These are phyloP conservation scores for Raja brachyura DNA, from an alignment of 2,113 vertebrate species.

Conservation along the genomic window DNA sequence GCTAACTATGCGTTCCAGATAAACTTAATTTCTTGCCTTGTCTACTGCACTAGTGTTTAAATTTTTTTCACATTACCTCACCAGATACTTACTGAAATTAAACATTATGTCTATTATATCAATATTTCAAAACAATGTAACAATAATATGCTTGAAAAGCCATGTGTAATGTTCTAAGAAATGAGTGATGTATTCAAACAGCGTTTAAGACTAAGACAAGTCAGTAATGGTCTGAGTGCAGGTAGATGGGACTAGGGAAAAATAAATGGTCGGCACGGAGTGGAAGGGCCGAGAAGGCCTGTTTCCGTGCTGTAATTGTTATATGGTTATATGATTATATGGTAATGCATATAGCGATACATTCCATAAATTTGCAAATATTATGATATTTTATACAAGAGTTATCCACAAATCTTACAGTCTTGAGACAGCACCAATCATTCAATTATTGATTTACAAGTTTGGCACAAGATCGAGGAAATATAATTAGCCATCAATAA, in stretches of 20 bases:
- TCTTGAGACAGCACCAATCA: neutral
- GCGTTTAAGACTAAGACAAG: neutral
- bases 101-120: neutral
- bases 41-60: neutral
- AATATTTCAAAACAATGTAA: neutral
- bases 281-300: no score
- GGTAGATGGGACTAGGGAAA: no score
- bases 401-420: neutral
- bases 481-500: no score
- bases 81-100: neutral
- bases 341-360: neutral
- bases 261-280: no score
- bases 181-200: neutral
- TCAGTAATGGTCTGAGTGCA: no score
- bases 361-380: slow-evolving; percentile 2
- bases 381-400: neutral
- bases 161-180: neutral
- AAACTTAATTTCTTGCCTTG: neutral
- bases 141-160: neutral
- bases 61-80: neutral
- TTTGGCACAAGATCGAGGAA: slow-evolving; percentile 3
- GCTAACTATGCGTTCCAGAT: neutral
- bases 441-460: neutral
- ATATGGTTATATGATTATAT: no score
- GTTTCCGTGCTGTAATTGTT: no score